Evolutionary conservation across 1,140 invertebrate genomes (phyloP), one percentile per base, ranked within the genome.

Genomic region (Hestina assimilis): DNA sequence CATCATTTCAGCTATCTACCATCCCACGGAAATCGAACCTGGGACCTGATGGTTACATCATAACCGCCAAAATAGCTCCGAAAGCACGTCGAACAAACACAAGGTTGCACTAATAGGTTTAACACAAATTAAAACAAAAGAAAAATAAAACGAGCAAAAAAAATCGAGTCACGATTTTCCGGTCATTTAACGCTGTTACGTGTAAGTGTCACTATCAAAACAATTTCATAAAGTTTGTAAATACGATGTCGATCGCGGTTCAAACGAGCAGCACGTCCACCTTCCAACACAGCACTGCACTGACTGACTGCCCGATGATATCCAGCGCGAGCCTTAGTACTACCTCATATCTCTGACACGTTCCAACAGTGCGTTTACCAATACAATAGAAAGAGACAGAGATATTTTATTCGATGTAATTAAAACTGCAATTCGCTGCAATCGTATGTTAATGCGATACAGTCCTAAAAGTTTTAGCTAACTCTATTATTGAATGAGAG

Each of bases 221-320:
- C 75, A 81, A 73, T 68, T 77, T 71, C 61, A 67, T 69, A 81
- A 87, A 87, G 82, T 87, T 87, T 85, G 75, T 85, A 85, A 85
- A 85, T 85, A 83, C 77, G 79, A 59, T 38, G 33, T 61, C 57
- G 59, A 6, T 50, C 24, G 60, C 51, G 35, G 46, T 20, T 60
- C 59, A 63, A 46, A 38, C 52, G 47, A 23, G 29, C 23, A 26
- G 67, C 52, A 72, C 79, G 50, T 62, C 59, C 59, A 33, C 29
- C 33, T 56, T 63, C 45, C 48, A 8, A 48, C 52, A 64, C 61
- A 55, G 56, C 70, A 73, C 76, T 75, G 66, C 75, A 82, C 74
- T 73, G 59, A 79, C 73, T 78, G 65, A 58, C 45, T 48, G 15
- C 47, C n/a, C 40, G 38, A 19, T 40, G 21, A 35, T 17, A 26